Evolutionary conservation across 2,113 vertebrate genomes (phyloP), one percentile per base, ranked within the genome.

Genomic region (Ammodytes marinus): DNA sequence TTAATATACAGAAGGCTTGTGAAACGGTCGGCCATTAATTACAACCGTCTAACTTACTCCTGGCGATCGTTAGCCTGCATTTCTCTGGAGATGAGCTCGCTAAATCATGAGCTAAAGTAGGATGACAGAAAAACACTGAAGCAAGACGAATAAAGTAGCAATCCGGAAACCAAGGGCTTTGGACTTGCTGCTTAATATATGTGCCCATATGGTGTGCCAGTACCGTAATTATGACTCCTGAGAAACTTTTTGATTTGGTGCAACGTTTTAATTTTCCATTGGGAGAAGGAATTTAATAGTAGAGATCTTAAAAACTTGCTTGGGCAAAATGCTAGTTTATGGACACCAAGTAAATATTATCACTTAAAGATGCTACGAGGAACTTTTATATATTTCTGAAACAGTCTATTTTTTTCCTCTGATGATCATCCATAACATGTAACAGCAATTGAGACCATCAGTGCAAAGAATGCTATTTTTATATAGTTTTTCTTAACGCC

Each of bases 11-110:
- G 83, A 79, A 61, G 27, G 82, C 66, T 47, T 49, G 63, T 55
- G 79, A 87, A 27, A 74, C 57, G 58, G 69, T 71, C 73, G 11
- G 54, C 70, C 82, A 85, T 91, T 83, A 80, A 87, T 89, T 87
- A 78, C 5, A 39, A 55, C 79, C 61, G 79, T 64, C 89, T 71
- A 39, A 4, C 63, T 66, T 73, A 63, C 80, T 66, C 53, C 12
- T 4, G 87, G 61, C 60, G 6, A 87, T 74, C 76, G 52, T 78
- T 76, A 73, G 57, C 83, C 69, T 42, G 53, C 59, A 37, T 77
- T 82, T 80, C 81, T 85, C 53, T 46, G 47, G 54, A 75, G 79
- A 70, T 57, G 68, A 46, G 13, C 67, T 67, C 9, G 27, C 40
- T 75, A 81, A 79, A 88, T 88, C 82, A 81, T 35, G 54, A 83